A percentile compares a stretch with the other conserved stretches of the same genome.
Conservation (phyloP, 2,888 invertebrate genomes). For the Mesorhabditis sp. region DNA sequence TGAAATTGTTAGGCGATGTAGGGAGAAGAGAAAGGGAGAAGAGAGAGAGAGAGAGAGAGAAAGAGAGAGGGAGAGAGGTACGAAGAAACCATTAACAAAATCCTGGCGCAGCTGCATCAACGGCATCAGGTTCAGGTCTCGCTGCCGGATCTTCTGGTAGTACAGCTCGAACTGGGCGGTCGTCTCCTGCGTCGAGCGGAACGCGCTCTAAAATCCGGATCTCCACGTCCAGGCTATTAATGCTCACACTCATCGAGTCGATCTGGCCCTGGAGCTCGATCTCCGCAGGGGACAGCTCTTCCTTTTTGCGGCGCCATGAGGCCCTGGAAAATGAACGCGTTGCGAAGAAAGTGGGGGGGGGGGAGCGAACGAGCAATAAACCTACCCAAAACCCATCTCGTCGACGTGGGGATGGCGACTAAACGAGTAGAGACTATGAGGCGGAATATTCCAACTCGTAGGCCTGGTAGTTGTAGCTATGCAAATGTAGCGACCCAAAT, state of each 20-base stretch:
- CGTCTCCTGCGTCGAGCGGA: not conserved
- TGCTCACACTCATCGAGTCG: not conserved
- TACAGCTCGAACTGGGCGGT: not conserved
- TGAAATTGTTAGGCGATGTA: not conserved
- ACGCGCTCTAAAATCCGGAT: not conserved
- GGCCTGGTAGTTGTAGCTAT: too few species aligned
- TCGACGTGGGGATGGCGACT: too few species aligned
- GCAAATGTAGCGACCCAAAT: too few species aligned
- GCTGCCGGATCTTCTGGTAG: not conserved
- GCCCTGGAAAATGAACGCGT: too few species aligned
- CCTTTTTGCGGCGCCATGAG: not conserved
- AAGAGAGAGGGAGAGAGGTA: not conserved
- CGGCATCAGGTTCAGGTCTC: not conserved
- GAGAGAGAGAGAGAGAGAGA: not conserved
- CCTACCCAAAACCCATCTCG: too few species aligned
- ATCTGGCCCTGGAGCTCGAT: slow-evolving; percentile 1
- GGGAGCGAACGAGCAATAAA: too few species aligned
- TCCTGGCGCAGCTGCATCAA: not conserved
- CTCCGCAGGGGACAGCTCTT: not conserved
- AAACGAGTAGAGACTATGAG: too few species aligned
- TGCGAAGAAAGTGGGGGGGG: too few species aligned
- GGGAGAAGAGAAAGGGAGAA: not conserved
- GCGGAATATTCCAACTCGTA: too few species aligned
- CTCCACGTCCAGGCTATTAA: not conserved
- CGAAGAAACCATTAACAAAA: not conserved